Conservation (phyloP, 2,113 vertebrate species). For the Megaleporinus macrocephalus region DNA sequence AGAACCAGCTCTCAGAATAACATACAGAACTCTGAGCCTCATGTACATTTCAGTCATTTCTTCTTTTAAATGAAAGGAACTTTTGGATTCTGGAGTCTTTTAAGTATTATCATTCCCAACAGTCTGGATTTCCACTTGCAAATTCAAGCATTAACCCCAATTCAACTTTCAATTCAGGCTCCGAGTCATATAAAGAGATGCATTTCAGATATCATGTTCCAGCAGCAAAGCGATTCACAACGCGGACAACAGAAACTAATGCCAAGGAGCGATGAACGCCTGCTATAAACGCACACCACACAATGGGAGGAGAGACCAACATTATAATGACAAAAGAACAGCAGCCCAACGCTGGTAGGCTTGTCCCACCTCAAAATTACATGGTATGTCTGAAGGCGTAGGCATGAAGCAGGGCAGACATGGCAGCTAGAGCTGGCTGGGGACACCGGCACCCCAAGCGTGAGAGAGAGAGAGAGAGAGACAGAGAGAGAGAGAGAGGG, state of each 20-base stretch:
- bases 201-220: not conserved
- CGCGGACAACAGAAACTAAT: not conserved
- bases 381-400: not conserved
- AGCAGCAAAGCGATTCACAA: not conserved
- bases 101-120: too few relatives aligned
- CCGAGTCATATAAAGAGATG: not conserved
- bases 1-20: not conserved
- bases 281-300: conserved; percentile 8
- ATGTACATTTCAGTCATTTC: too few relatives aligned
- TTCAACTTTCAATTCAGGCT: too few relatives aligned
- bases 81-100: too few relatives aligned
- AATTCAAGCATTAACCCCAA: too few relatives aligned
- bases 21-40: not conserved
- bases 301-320: conserved; percentile 4
- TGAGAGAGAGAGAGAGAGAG: too few relatives aligned
- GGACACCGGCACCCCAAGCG: not conserved
- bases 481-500: too few relatives aligned
- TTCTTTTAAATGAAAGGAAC: too few relatives aligned
- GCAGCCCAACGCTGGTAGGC: not conserved
- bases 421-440: not conserved
- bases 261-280: not conserved
- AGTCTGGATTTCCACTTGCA: too few relatives aligned
- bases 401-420: conserved; percentile 15
- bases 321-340: conserved; percentile 13
- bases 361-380: conserved; percentile 1